Percentiles rank a stretch among this genome's conserved stretches.
phyloP scores from a whole-genome alignment of 2,888 invertebrate species.

The Arge pagana region DNA sequence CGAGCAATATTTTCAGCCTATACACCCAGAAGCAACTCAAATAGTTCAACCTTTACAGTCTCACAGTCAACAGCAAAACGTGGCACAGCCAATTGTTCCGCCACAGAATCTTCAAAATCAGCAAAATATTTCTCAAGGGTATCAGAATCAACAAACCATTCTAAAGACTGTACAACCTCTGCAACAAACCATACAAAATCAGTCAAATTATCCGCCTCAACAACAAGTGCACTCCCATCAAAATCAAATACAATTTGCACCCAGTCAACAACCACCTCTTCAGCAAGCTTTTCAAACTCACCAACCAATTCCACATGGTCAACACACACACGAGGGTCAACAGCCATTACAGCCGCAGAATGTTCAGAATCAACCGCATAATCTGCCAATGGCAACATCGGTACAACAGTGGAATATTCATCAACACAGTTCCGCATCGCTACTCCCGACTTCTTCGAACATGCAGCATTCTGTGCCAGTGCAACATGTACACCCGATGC shows the following conservation, averaged over 20 bases:
- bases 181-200: constrained; percentile 13
- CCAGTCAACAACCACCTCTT: constrained; percentile 15
- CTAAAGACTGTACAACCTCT: constrained; percentile 4
- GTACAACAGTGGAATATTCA: constrained; percentile 29
- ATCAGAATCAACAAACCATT: constrained; percentile 10
- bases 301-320: constrained; percentile 27
- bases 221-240: constrained; percentile 19
- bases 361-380: constrained; percentile 33
- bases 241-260: constrained; percentile 8
- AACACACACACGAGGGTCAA: constrained; percentile 27
- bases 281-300: constrained; percentile 27
- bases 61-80: constrained; percentile 26
- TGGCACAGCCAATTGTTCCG: constrained; percentile 26
- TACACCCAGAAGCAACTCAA: constrained; percentile 46
- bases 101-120: constrained; percentile 27
- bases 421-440: constrained; percentile 15
- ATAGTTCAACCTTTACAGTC: constrained; percentile 24
- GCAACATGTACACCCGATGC: constrained; percentile 18
- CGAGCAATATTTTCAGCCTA: constrained; percentile 52
- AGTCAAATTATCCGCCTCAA: constrained; percentile 27
- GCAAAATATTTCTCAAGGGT: constrained; percentile 24
- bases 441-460: constrained; percentile 16
- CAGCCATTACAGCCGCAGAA: constrained; percentile 31
- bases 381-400: constrained; percentile 26
- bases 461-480: constrained; percentile 21